Evolutionary conservation across 2,113 vertebrate genomes (phyloP), one percentile per base, ranked within the genome.

Genomic region (Tragelaphus imberbis): DNA sequence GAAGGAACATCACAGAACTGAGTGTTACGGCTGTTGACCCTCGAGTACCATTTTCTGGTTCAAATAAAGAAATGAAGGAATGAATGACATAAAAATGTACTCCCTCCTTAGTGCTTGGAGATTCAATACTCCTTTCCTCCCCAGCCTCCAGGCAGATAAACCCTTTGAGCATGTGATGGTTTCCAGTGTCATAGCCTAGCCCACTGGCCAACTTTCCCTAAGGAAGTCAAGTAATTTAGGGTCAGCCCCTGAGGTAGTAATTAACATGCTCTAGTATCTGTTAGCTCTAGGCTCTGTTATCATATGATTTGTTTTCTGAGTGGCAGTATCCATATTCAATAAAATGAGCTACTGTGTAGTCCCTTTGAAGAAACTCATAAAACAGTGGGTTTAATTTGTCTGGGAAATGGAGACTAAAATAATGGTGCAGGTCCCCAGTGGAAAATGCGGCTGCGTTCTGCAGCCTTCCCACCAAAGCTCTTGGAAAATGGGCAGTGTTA

Each of bases 401-500:
- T 98, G 98, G 98, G 98, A 98, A 98, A 98, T 98, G 98, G 98
- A 98, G 98, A 97, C 96, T 97, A 94, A 92, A 97, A 94, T 55
- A 55, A 55, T 3, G 30, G 95, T 59, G 5, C 96, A 98, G 98
- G 98, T 98, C 98, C 97, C 97, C 92, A 65, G 97, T 98, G 98
- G 98, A 99, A 99, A 99, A 98, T 98, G 98, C 98, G 98, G 92
- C 97, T 98, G 91, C 95, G 92, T 98, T 98, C 98, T 98, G 98
- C 97, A 97, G 97, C 88, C 95, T 98, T 98, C 98, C 98, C 97
- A 99, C 75, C 86, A 97, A 99, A 98, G 94, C 98, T 98, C 98
- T 99, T 98, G 98, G 99, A 99, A 99, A 99, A 99, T 98, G 98
- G 97, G 98, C 98, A 98, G 98, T 98, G 98, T 98, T 98, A 99